Evolutionary conservation across 1,140 invertebrate species (phyloP).

Genomic region (Latrodectus geometricus): DNA sequence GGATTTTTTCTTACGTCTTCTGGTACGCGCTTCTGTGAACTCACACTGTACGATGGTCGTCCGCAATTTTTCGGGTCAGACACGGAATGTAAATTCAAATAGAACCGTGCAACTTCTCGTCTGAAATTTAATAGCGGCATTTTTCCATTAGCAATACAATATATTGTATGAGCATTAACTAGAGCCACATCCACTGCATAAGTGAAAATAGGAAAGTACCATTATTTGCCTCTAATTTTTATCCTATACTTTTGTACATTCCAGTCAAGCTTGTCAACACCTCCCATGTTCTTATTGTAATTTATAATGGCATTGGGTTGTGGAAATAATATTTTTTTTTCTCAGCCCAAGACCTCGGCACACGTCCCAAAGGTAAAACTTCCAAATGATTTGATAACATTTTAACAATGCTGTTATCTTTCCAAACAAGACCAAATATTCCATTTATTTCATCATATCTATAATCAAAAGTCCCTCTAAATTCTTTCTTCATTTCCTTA

Average conservation of each 20-base stretch:
- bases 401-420: constrained; percentile 18
- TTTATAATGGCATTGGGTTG: too few species aligned
- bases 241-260: constrained; percentile 42
- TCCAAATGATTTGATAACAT: constrained; percentile 15
- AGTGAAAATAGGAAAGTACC: constrained; percentile 41
- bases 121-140: constrained; percentile 35
- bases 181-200: constrained; percentile 34
- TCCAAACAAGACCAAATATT: constrained; percentile 17
- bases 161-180: constrained; percentile 42
- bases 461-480: too few species aligned
- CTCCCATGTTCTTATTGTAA: constrained; percentile 17
- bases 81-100: constrained; percentile 42
- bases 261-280: constrained; percentile 20
- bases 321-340: too few species aligned
- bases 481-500: constrained; percentile 39
- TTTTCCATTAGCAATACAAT: constrained; percentile 40
- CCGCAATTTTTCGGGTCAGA: constrained; percentile 37
- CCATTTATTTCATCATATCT: too few species aligned
- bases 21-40: constrained; percentile 38
- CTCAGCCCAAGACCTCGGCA: too few species aligned
- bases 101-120: constrained; percentile 36
- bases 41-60: constrained; percentile 40
- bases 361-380: constrained; percentile 17
- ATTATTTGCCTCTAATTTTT: constrained; percentile 41
- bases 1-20: constrained; percentile 40